Evolutionary conservation across 2,797 vertebrate genomes (phyloP), one percentile per base, ranked within the genome.

Genomic region (Pangasius sanitwongsei): DNA sequence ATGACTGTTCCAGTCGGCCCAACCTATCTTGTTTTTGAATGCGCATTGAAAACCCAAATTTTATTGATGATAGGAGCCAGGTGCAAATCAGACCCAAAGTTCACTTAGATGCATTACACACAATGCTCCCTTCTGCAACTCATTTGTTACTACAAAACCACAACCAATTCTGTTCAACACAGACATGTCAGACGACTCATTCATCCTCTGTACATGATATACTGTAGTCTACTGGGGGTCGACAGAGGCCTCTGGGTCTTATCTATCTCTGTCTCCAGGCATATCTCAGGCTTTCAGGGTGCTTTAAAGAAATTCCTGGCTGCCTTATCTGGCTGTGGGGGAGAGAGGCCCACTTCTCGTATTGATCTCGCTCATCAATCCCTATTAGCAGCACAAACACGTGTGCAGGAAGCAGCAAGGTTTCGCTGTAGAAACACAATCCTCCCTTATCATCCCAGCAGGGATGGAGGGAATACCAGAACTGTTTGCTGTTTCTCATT

Each of bases 361-460:
- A 88, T 89, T 88, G 90, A 90, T 93, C 89, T 90, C 53, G 61
- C 84, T 89, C 88, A 92, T 92, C 63, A 82, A 85, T 92, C 92
- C 91, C 86, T 87, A 93, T 90, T 90, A 91, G 84, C 88, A 88
- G 86, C 89, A 89, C 89, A 90, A 92, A 94, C 90, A 93, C 89
- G 77, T 87, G 87, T 55, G 50, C 85, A 86, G 94, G 92, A 95
- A 94, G 90, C 91, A 91, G 91, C 90, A 89, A 93, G 80, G 90
- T 80, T 86, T 80, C 75, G 88, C 92, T 93, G 92, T 93, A 92
- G 94, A 94, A 95, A 93, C 93, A 89, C 91, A 92, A 92, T 89
- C 90, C 75, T 90, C 88, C 87, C 91, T 95, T 94, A 94, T 94
- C 91, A 81, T 89, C 89, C 92, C 95, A 94, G 94, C 92, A 84